phyloP scores from a whole-genome alignment of 2,113 vertebrate species.

The Rhea pennata region DNA sequence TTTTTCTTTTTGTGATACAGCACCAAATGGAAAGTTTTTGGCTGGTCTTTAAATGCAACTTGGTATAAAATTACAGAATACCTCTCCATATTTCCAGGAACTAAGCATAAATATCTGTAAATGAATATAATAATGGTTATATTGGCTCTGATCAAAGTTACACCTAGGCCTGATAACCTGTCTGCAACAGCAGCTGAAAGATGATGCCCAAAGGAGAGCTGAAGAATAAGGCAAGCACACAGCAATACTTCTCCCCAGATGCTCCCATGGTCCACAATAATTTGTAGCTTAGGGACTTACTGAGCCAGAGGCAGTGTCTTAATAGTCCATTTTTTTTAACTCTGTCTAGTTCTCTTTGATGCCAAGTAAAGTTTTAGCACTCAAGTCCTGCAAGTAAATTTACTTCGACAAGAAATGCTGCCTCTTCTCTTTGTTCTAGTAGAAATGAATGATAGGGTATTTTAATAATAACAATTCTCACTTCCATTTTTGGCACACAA shows the following conservation, averaged over 20 bases:
- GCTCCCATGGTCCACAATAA: rapidly evolving
- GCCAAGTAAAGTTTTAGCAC: not conserved
- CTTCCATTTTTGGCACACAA: not conserved
- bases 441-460: not conserved
- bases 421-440: not conserved
- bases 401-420: not conserved
- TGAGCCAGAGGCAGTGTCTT: not conserved
- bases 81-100: not conserved
- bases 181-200: not conserved
- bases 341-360: not conserved
- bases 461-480: not conserved
- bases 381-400: not conserved
- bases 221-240: not conserved
- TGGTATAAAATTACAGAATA: not conserved
- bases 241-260: not conserved
- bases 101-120: not conserved
- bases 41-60: not conserved
- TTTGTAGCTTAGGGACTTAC: not conserved
- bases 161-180: not conserved
- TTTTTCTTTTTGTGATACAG: not conserved
- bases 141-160: not conserved
- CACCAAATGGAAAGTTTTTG: not conserved
- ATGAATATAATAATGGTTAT: not conserved
- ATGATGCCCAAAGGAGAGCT: not conserved
- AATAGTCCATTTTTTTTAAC: not conserved